Evolutionary conservation across 2,888 invertebrate species (phyloP), one percentile per base, ranked within the genome.

Genomic region (Lasioglossum malachurum): DNA sequence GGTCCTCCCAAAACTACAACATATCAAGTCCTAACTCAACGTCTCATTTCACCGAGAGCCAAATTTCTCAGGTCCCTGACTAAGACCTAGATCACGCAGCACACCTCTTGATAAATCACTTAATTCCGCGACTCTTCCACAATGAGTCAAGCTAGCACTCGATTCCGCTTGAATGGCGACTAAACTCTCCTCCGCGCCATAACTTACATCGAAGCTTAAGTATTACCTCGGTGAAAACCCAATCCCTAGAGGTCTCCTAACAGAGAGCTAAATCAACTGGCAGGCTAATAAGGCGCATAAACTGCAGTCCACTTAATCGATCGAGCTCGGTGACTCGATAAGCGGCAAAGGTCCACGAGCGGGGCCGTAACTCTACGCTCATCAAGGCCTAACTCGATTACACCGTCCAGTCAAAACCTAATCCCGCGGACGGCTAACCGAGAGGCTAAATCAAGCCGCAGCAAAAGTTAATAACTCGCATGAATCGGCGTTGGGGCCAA

Each of bases 401-500:
- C 35, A 67, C 31, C 35, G 67, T 35, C 67, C 67, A 35, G 35
- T 67, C 31, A 67, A 67, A 67, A 67, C 67, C 67, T 19, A 35
- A 31, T 67, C 19, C 19, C 35, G 67, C 67, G 31, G 67, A 19
- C 31, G 19, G 35, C 35, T 67, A 67, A 67, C 35, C 60, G 35
- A 31, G 67, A 31, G 16, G 31, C 67, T 67, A 67, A 67, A 67
- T 67, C 67, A 67, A 67, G 35, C 35, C 67, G 67, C 19, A 8
- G 67, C 67, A 35, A 67, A 67, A 16, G 67, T 67, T 67, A 67
- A 67, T 67, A 67, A 35, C 67, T 67, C 67, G 35, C 67, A 19
- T 35, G 31, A 67, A 67, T 35, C 35, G 67, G 31, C 64, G 67
- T 12, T 2, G 31, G 19, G 31, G 19, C 67, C 67, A 35, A 67